These are phyloP conservation scores for Drosophila suboccidentalis DNA, from an alignment of 2,888 invertebrate species.

Conservation along the genomic window DNA sequence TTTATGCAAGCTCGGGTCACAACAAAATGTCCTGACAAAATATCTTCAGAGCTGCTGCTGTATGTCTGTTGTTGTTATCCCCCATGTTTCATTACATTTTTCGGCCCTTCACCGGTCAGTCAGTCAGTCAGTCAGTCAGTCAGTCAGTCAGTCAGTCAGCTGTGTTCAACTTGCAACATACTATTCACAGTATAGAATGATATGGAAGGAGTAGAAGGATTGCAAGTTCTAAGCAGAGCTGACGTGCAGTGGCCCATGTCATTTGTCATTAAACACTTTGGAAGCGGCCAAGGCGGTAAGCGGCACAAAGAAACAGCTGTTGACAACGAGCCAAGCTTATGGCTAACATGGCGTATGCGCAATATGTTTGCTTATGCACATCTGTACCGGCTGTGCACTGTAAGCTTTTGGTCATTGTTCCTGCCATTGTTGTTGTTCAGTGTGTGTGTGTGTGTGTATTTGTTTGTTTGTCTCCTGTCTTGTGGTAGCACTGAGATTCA, in stretches of 20 bases:
- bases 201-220: slow-evolving; percentile 17
- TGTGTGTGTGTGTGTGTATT: not conserved
- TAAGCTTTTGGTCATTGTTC: slow-evolving; percentile 44
- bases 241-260: slow-evolving; percentile 68
- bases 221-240: slow-evolving; percentile 14
- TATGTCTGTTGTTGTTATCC: slow-evolving; percentile 26
- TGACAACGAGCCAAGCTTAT: slow-evolving; percentile 77
- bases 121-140: slow-evolving; percentile 55
- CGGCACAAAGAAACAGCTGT: slow-evolving; percentile 71
- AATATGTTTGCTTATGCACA: slow-evolving; percentile 74
- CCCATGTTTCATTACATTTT: slow-evolving; percentile 75
- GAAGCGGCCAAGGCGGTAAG: slow-evolving; percentile 9
- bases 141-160: slow-evolving; percentile 57
- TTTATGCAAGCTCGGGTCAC: slow-evolving; percentile 68
- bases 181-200: not conserved
- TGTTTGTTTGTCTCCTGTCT: slow-evolving; percentile 28
- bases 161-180: slow-evolving; percentile 39
- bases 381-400: slow-evolving; percentile 41
- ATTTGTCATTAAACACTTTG: slow-evolving; percentile 80
- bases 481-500: slow-evolving; percentile 37
- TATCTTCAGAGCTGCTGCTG: not conserved
- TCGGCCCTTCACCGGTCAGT: slow-evolving; percentile 47
- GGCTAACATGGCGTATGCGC: slow-evolving; percentile 81
- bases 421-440: slow-evolving; percentile 10
- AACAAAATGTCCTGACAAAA: slow-evolving; percentile 47